Evolutionary conservation across 2,888 invertebrate species (phyloP).

Genomic region (Ophion slaviceki): DNA sequence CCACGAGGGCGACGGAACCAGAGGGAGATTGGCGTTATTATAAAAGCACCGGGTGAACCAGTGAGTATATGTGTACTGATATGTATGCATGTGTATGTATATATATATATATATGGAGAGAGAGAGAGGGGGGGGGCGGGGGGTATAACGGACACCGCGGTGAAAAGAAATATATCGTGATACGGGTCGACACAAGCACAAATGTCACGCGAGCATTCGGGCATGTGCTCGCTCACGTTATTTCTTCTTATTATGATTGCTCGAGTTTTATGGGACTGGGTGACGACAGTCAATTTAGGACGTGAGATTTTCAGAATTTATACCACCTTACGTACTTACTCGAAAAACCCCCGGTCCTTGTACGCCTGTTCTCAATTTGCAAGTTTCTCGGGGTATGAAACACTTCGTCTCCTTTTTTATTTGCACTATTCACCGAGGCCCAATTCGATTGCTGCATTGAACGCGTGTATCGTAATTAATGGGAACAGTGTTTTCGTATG

Average conservation of each 20-base stretch:
- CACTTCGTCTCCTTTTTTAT: neutral
- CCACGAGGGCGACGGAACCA: constrained; percentile 60
- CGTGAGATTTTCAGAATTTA: constrained; percentile 63
- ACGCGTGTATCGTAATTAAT: no score
- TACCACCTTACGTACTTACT: constrained; percentile 13
- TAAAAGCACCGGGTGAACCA: constrained; percentile 52
- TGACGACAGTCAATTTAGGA: constrained; percentile 69
- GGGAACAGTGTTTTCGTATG: no score
- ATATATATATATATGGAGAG: constrained; percentile 10
- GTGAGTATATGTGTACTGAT: constrained; percentile 20
- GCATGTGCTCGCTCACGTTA: constrained; percentile 65
- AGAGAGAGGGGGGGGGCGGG: no score
- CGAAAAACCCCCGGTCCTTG: constrained; percentile 1
- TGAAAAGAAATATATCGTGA: constrained; percentile 80
- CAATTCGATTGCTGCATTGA: neutral
- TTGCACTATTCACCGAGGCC: neutral
- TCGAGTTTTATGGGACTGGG: constrained; percentile 66
- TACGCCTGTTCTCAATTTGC: constrained; percentile 43
- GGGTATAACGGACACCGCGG: constrained; percentile 19
- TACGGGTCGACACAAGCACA: constrained; percentile 77
- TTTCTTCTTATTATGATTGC: constrained; percentile 70
- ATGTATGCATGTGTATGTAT: constrained; percentile 29
- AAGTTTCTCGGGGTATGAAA: constrained; percentile 22
- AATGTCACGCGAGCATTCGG: constrained; percentile 64
- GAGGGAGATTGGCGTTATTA: constrained; percentile 71